These are phyloP conservation scores for Agonopterix arenella DNA, from an alignment of 2,888 invertebrate genomes.

Conservation along the genomic window DNA sequence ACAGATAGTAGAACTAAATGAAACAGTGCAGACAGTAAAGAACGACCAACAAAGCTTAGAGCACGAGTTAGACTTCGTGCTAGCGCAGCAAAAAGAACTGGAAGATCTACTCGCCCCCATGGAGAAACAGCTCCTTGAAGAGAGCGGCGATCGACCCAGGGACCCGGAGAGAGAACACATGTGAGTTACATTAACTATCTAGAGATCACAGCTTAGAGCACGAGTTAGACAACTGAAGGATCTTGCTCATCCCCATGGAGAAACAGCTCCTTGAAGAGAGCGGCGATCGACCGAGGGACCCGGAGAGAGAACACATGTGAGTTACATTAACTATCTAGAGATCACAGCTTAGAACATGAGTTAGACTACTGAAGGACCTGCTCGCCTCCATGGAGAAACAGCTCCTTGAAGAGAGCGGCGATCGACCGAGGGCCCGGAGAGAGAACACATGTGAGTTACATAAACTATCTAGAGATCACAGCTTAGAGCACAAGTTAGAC, in stretches of 20 bases:
- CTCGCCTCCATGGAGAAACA: conserved; percentile 88
- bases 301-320: conserved; percentile 93
- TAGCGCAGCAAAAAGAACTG: conserved; percentile 94
- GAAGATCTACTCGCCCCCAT: conserved; percentile 91
- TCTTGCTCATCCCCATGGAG: conserved; percentile 83
- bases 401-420: conserved; percentile 77
- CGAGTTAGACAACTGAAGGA: conserved; percentile 77
- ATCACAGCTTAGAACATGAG: conserved; percentile 90
- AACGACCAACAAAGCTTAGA: conserved; percentile 93
- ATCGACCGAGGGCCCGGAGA: conserved; percentile 83
- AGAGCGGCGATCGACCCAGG: conserved; percentile 75
- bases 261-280: conserved; percentile 83
- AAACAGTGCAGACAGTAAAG: conserved; percentile 92
- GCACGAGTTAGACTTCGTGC: conserved; percentile 94
- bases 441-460: conserved; percentile 87
- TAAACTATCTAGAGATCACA: conserved; percentile 47
- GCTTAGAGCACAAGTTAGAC: conserved; percentile 91
- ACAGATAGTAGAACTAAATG: conserved; percentile 89
- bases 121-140: conserved; percentile 85
- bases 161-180: conserved; percentile 95
- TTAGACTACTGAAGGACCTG: conserved; percentile 62
- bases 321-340: conserved; percentile 20
- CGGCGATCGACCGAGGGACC: conserved; percentile 79
- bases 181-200: conserved; percentile 49
- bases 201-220: conserved; percentile 83